These are phyloP conservation scores for Neostethus bicornis DNA, from an alignment of 2,797 vertebrate species.

Conservation along the genomic window DNA sequence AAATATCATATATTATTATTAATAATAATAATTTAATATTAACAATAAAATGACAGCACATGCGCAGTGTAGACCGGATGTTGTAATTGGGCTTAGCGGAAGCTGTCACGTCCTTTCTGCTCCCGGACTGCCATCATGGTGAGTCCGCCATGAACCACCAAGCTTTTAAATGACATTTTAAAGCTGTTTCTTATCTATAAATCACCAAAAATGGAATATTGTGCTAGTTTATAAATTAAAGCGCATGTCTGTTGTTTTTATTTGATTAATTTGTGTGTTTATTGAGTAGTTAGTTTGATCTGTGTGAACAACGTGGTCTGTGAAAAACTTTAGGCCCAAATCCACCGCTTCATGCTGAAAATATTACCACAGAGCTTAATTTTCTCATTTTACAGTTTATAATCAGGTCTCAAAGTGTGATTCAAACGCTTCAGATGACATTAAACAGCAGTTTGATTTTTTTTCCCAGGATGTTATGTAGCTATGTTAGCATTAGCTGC, in stretches of 20 bases:
- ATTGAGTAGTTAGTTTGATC: slow-evolving; percentile 1
- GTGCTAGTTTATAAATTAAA: background rate
- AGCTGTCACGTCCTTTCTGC: slow-evolving; percentile 69
- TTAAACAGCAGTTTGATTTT: too few species aligned
- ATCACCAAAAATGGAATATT: accelerated
- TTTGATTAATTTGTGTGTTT: accelerated
- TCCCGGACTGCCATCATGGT: slow-evolving; percentile 86
- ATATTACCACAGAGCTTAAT: too few species aligned
- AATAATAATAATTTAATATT: too few species aligned
- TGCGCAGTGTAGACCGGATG: slow-evolving; percentile 25
- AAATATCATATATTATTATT: too few species aligned
- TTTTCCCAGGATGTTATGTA: too few species aligned
- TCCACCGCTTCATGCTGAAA: too few species aligned
- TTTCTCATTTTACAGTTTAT: too few species aligned
- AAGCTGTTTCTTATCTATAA: accelerated
- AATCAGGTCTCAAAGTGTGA: background rate
- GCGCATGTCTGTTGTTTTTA: accelerated
- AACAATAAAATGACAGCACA: slow-evolving; percentile 44
- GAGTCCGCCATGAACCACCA: slow-evolving; percentile 55
- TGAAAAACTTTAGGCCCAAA: slow-evolving; percentile 19
- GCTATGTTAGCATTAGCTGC: too few species aligned
- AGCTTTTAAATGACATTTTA: slow-evolving; percentile 14
- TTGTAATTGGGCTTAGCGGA: slow-evolving; percentile 54
- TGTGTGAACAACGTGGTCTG: slow-evolving; percentile 69
- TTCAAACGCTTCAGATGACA: background rate